Evolutionary conservation across 2,113 vertebrate species (phyloP), one percentile per base, ranked within the genome.

Genomic region (Poecile atricapillus): DNA sequence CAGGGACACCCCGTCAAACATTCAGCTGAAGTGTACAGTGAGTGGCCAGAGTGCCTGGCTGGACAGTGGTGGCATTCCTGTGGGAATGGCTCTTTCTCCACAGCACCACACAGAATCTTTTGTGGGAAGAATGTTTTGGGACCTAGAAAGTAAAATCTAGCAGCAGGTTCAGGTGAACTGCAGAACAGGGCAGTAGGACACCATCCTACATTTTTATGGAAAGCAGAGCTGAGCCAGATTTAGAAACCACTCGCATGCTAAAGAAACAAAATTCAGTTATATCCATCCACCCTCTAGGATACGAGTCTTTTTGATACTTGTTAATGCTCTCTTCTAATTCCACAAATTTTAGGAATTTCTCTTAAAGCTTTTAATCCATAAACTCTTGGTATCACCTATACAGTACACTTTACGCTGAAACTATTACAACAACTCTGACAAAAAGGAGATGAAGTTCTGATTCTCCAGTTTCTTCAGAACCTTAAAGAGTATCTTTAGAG

Each of bases 101-200:
- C 18, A 59, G 52, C 14, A 44, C 9, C 25, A 49, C 1, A 1
- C 25, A 33, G 31, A 83, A 64, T 11, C 33, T 56, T 71, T 25
- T 19, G 7, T 31, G 27, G n/a, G 17, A 77, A 69, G n/a, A 81
- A 80, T 0, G 0, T 76, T 69, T 30, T 58, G 43, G 25, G 28
- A 67, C 8, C 31, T 21, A 39, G 8, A 67, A 92, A 63, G 33
- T 9, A 75, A 90, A 84, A 63, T 27, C 60, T 59, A 43, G 69
- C 20, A 74, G n/a, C 27, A 64, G 47, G 64, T 23, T 39, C 35
- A 15, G 5, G 18, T 52, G 49, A 92, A 41, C 21, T 20, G 15
- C n/a, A 77, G 11, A 77, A 87, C 10, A 4, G 5, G 30, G 7
- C 55, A 67, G 13, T 6, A 58, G 39, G 33, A 77, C 55, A 69